Evolutionary conservation across 1,140 invertebrate genomes (phyloP), one percentile per base, ranked within the genome.

Genomic region (Halyomorpha halys): DNA sequence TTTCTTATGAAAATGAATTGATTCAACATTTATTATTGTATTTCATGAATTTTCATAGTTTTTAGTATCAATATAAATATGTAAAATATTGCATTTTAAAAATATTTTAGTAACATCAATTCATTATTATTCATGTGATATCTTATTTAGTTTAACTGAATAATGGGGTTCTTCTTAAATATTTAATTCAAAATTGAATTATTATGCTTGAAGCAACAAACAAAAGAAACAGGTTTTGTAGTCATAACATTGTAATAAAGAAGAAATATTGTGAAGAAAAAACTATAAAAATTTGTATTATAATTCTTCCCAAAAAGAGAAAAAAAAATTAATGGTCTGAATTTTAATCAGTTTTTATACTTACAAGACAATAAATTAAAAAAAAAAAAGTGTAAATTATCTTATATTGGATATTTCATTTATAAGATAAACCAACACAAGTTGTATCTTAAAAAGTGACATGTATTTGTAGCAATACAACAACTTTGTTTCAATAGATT

Each of bases 401-500:
- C 30, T 61, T 44, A 19, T 61, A 62, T 19, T 45, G 23, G 45
- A 13, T 62, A 19, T 49, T 27, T 47, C 39, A 44, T 44, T 49
- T 62, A 39, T 62, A 45, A 45, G 30, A 21, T 23, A 47, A 34
- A 64, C 47, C 63, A 59, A 44, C 63, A 64, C 63, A 64, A 64
- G 18, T 59, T 64, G 63, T 64, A 64, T 51, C 18, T 53, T 51
- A 27, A 54, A 47, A 53, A 63, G 18, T 64, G 53, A 45, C 63
- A 64, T 64, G 63, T 64, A 59, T 64, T 64, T 64, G 56, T 59
- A 34, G 59, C 44, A 64, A 64, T 64, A 64, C 51, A 64, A 39
- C 18, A 64, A 64, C 34, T 64, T 64, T 64, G 25, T 56, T 39
- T 64, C 44, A 44, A 56, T 39, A 61, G 5, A 61, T 18, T 54